A percentile compares a stretch with the other conserved stretches of the same genome.
phyloP scores from a whole-genome alignment of 2,113 vertebrate genomes.

The Oryzias curvinotus region DNA sequence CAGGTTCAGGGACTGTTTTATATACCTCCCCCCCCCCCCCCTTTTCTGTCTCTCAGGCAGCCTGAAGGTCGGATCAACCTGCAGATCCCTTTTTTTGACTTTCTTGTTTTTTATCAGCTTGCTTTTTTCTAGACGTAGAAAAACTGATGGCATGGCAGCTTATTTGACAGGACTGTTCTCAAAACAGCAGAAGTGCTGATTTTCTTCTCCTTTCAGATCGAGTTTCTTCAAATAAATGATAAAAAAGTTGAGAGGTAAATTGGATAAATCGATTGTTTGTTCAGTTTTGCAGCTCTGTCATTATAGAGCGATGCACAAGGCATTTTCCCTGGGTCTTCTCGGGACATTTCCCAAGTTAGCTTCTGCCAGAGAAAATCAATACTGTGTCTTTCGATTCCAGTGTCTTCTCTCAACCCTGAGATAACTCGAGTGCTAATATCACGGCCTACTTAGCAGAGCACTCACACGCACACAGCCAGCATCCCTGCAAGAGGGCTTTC shows the following conservation, averaged over 20 bases:
- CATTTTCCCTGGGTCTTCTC: background rate
- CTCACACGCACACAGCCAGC: conserved; percentile 17
- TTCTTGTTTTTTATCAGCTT: background rate
- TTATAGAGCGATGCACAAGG: conserved; percentile 4
- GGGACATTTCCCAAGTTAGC: conserved; percentile 18
- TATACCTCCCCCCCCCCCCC: no score
- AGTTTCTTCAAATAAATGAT: no score
- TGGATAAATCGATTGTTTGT: background rate
- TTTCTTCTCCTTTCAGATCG: no score
- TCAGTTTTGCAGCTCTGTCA: background rate
- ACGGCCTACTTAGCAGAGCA: conserved; percentile 36
- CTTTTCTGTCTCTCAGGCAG: no score
- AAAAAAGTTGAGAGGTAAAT: background rate
- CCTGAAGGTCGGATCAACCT: no score
- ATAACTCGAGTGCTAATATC: conserved; percentile 31
- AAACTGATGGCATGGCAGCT: background rate
- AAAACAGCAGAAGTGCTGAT: no score
- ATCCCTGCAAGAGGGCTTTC: conserved; percentile 27
- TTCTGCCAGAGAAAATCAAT: conserved; percentile 27
- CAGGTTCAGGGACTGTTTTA: no score
- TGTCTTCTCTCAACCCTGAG: conserved; percentile 3
- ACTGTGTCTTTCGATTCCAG: conserved; percentile 24
- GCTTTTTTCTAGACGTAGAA: background rate
- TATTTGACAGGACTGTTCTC: background rate
- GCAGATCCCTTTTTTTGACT: background rate